These are phyloP conservation scores for Sebastes kiyomatsui DNA, from an alignment of 2,797 vertebrate genomes.

Conservation along the genomic window DNA sequence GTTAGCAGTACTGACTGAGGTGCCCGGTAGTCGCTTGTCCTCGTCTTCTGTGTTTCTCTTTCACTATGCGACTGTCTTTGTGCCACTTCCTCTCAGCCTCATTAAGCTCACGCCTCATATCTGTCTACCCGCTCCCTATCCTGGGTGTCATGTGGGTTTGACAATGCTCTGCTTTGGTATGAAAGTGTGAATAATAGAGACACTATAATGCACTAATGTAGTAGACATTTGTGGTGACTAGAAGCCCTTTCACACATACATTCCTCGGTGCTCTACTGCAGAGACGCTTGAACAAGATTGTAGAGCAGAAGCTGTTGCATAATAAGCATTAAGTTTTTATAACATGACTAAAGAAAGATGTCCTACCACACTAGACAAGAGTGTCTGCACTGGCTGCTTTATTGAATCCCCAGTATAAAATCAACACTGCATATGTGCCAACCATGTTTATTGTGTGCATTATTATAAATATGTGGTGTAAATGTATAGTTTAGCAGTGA, in stretches of 20 bases:
- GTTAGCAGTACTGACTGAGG: constrained; percentile 56
- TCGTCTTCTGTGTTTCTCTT: constrained; percentile 26
- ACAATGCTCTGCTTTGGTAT: not conserved
- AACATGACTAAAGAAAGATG: not conserved
- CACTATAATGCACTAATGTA: not conserved
- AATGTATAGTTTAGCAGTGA: not conserved
- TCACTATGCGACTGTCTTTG: not conserved
- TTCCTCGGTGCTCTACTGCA: not conserved
- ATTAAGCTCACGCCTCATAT: not conserved
- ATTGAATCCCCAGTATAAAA: not conserved
- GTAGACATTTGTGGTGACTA: not conserved
- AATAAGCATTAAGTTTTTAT: constrained; percentile 6
- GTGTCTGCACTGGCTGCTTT: not conserved
- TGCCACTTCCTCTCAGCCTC: constrained; percentile 24
- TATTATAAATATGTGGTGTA: not conserved
- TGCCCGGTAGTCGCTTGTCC: constrained; percentile 34
- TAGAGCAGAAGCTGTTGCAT: constrained; percentile 9
- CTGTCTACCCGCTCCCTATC: not conserved
- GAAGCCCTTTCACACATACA: not conserved
- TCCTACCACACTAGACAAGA: not conserved
- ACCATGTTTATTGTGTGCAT: not conserved
- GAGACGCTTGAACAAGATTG: not conserved
- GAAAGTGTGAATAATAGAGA: not conserved
- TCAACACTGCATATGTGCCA: not conserved
- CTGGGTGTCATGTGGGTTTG: not conserved